A percentile compares a stretch with the other conserved stretches of the same genome.
Evolutionary conservation across 2,113 vertebrate genomes (phyloP).

Genomic region (Mionectes macconnelli): DNA sequence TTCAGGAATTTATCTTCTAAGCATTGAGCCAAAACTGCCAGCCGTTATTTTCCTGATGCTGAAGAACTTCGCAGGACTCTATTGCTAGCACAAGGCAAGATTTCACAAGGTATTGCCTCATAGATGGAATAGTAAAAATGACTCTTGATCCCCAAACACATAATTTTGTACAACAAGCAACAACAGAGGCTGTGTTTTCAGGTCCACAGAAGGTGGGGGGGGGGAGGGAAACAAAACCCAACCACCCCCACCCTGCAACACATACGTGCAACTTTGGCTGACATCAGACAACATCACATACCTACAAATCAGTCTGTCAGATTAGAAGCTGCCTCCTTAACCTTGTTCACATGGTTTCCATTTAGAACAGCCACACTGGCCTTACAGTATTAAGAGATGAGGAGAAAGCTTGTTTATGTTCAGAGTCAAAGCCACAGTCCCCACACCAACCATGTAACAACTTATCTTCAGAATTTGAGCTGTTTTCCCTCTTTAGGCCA

Average conservation of each 20-base stretch:
- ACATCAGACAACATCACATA: background rate
- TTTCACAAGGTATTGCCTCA: background rate
- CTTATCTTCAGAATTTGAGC: background rate
- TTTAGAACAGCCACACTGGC: background rate
- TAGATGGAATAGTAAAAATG: background rate
- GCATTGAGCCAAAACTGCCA: background rate
- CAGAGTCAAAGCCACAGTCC: slow-evolving; percentile 5
- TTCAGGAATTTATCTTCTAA: background rate
- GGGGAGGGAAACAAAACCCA: background rate
- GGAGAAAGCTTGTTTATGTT: background rate
- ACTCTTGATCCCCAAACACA: background rate
- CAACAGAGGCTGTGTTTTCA: background rate
- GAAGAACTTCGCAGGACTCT: background rate
- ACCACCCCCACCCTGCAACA: background rate
- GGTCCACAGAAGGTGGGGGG: background rate
- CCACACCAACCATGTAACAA: background rate
- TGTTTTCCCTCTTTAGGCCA: background rate
- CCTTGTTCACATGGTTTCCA: background rate
- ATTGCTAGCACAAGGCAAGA: background rate
- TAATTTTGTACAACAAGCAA: background rate
- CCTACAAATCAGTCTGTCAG: background rate
- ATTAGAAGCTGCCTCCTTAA: background rate
- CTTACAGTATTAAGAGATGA: background rate
- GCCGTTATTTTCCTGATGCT: background rate
- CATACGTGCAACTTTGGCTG: background rate